Conservation (phyloP, 2,888 invertebrate genomes). For the Antitype chi region DNA sequence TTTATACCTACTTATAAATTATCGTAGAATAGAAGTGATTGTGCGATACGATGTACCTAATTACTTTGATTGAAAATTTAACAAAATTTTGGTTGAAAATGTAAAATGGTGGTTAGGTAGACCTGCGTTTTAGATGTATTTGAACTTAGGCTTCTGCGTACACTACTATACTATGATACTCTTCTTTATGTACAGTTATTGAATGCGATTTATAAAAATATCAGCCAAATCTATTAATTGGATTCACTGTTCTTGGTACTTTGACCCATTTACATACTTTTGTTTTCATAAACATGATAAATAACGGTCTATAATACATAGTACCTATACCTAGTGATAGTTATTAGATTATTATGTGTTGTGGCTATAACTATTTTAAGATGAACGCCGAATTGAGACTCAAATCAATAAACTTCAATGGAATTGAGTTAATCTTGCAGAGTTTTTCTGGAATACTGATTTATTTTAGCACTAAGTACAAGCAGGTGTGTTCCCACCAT, state of each 20-base stretch:
- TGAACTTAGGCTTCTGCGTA: not conserved
- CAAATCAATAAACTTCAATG: slow-evolving; percentile 21
- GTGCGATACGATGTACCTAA: slow-evolving; percentile 57
- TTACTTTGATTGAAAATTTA: slow-evolving; percentile 19
- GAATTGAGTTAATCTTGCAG: slow-evolving; percentile 32
- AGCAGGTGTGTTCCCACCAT: not conserved
- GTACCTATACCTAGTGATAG: slow-evolving; percentile 28
- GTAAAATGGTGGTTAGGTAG: not conserved
- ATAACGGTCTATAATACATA: slow-evolving; percentile 17
- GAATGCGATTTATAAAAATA: not conserved
- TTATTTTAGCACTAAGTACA: not conserved
- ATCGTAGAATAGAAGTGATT: slow-evolving; percentile 57
- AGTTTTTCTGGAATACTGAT: slow-evolving; percentile 1
- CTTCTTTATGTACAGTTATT: not conserved
- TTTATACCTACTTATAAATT: slow-evolving; percentile 65
- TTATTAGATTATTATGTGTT: slow-evolving; percentile 30
- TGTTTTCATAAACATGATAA: not conserved
- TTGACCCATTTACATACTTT: not conserved
- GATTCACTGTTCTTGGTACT: not conserved
- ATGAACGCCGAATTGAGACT: slow-evolving; percentile 5
- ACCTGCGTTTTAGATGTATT: not conserved
- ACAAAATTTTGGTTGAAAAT: slow-evolving; percentile 8
- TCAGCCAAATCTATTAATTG: not conserved
- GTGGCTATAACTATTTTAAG: slow-evolving; percentile 38
- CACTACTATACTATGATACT: not conserved